Evolutionary conservation across 92 coral and sea anemone genomes (phyloP), one percentile per base, ranked within the genome.

Genomic region (Porites evermanni): DNA sequence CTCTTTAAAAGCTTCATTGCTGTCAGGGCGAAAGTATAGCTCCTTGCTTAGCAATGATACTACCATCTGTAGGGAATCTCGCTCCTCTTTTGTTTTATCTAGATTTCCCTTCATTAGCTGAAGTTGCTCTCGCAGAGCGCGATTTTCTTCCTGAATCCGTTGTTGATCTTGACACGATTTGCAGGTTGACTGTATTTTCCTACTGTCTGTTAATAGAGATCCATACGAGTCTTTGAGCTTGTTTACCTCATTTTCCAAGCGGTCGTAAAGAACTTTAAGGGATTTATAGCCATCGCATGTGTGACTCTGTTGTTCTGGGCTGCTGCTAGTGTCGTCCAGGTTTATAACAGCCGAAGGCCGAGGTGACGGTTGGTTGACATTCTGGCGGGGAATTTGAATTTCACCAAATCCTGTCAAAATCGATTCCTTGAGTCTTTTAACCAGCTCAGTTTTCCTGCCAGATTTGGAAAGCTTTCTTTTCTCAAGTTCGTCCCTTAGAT

Each of bases 321-420:
- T 75, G 79, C 65, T 75, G 79, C 67, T 75, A 52, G 79, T 75
- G 65, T 75, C 79, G 3, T 75, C 79, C 79, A 75, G 29, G 79
- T 75, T 75, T 75, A 75, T 75, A 75, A 75, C 29, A 26, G 29
- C 29, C 79, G 70, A 78, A 56, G 82, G 70, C 82, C 82, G 69
- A 64, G 72, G 74, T 61, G 83, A 50, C 61, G 58, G 53, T 79
- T 79, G 71, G 72, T 79, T 79, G 83, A 79, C 83, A 60, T 79
- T 79, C 72, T 79, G 79, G 65, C 64, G 65, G 79, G 79, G 50
- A 75, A 75, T 75, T 75, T 75, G 79, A 75, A 75, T 53, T 75
- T 75, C 79, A 75, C 79, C 79, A 75, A 56, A 75, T 75, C 79
- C 79, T 75, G 79, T 53, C 79, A 75, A 75, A 75, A 75, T 75